Evolutionary conservation across 2,888 invertebrate species (phyloP).

Genomic region (Aphodius sticticus): DNA sequence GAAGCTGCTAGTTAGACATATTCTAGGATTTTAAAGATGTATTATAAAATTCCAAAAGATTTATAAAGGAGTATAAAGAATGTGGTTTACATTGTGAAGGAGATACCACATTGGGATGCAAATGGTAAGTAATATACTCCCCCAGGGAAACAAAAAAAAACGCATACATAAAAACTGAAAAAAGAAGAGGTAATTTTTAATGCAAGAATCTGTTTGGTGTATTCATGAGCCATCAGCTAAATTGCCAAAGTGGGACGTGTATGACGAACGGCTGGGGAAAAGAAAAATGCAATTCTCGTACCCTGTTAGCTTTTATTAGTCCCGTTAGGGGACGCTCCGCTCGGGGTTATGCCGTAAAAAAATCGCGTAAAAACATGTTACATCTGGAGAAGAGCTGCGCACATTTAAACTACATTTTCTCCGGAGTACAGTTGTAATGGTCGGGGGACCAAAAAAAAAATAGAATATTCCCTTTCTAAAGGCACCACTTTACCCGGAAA

Average conservation of each 20-base stretch:
- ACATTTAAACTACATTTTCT: conserved; percentile 4
- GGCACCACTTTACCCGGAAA: neutral
- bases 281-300: conserved; percentile 4
- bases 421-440: neutral
- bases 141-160: neutral
- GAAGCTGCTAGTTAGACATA: neutral
- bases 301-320: conserved; percentile 4
- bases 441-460: neutral
- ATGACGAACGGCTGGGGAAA: neutral
- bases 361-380: conserved; percentile 4
- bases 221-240: neutral
- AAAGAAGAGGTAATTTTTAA: neutral
- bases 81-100: too few relatives aligned
- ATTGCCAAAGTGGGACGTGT: neutral
- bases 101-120: neutral
- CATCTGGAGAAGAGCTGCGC: neutral
- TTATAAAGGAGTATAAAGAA: too few relatives aligned
- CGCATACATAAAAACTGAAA: neutral
- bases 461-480: neutral
- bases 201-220: conserved; percentile 4
- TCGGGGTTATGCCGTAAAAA: neutral
- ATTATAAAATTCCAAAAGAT: too few relatives aligned
- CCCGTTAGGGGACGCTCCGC: neutral
- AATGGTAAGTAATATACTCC: neutral
- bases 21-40: neutral